Base-by-base conservation (phyloP, 2,888 invertebrate species). In the Xestobium rufovillosum region DNA sequence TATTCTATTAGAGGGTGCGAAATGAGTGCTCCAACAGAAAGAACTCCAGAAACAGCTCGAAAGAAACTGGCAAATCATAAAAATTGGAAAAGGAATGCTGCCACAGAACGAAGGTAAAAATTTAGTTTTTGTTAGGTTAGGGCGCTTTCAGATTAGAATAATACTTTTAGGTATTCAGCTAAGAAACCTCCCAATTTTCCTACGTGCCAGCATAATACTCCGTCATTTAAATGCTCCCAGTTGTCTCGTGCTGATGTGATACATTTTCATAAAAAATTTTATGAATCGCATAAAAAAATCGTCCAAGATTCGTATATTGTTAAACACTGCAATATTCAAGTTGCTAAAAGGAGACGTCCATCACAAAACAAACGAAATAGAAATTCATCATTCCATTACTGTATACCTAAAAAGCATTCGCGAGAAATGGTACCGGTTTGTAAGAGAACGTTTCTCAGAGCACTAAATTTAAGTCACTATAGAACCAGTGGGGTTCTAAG, bases 321-420 rank as follows among this genome's bases (percentile, higher is more conserved):
- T 19, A 19, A 19, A 19, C n/a, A 19, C 23, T 19, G 23, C 23
- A 19, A n/a, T n/a, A 19, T 19, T 19, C 23, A 19, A 19, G 23
- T n/a, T 6, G 23, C n/a, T 8, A 6, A n/a, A 19, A 19, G 23
- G 23, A 19, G 23, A 19, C 23, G 23, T 8, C 23, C 6, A 19
- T 19, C 23, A n/a, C 6, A 19, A 19, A 19, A 19, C n/a, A n/a
- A 8, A 19, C 23, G 23, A 8, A 19, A 19, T n/a, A 19, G 23
- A 19, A 19, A 19, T 19, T 6, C 23, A 6, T 19, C 23, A 6
- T 19, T 19, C n/a, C 23, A n/a, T n/a, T 19, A 19, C 23, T n/a
- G n/a, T 19, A 19, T 19, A 19, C 23, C 23, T 6, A 19, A 19
- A 19, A 19, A 19, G n/a, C 6, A 8, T 19, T 8, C 23, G n/a